Evolutionary conservation across 1,140 invertebrate species (phyloP).

Genomic region (Riptortus pedestris): DNA sequence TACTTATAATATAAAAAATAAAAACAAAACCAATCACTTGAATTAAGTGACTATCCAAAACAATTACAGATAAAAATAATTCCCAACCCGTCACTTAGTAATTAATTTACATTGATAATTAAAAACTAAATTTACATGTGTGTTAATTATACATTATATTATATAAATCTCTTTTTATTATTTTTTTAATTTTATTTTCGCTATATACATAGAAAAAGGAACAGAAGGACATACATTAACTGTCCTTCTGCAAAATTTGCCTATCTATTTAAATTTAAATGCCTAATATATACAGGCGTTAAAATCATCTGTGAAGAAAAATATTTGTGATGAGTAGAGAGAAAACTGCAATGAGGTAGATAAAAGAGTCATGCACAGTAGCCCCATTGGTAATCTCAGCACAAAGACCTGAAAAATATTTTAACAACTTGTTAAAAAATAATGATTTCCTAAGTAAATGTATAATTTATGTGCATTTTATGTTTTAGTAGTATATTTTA

Average conservation of each 20-base stretch:
- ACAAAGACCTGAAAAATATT: constrained; percentile 3
- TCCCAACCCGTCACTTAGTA: no score
- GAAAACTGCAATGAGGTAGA: not conserved
- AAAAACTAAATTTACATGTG: constrained; percentile 1
- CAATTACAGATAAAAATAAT: no score
- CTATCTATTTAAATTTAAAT: constrained; percentile 13
- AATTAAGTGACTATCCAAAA: no score
- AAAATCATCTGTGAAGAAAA: constrained; percentile 15
- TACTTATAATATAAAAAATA: no score
- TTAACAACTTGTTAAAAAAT: no score
- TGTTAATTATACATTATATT: not conserved
- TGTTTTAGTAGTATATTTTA: no score
- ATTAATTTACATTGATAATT: not conserved
- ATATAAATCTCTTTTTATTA: not conserved
- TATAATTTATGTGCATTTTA: no score
- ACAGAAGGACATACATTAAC: not conserved
- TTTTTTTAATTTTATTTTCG: not conserved
- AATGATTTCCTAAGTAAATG: no score
- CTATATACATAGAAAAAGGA: constrained; percentile 11
- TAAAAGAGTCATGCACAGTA: not conserved
- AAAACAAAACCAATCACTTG: no score
- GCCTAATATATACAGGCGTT: not conserved
- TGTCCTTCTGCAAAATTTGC: not conserved
- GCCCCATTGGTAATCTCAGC: constrained; percentile 6
- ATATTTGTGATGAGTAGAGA: not conserved